phyloP scores from a whole-genome alignment of 2,113 vertebrate species.

The Setophaga coronata region DNA sequence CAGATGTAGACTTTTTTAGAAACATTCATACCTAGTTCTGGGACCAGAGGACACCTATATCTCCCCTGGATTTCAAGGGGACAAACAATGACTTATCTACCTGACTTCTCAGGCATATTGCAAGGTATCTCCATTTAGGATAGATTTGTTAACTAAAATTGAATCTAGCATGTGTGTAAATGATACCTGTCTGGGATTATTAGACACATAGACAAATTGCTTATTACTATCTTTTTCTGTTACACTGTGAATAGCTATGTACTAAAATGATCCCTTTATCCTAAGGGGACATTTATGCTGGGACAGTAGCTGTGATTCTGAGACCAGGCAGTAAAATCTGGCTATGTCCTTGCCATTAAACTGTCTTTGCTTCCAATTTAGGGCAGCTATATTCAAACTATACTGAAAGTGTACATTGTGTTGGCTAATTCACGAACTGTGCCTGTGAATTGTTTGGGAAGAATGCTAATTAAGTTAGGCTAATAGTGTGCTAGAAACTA shows the following conservation, averaged over 20 bases:
- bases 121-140: background rate
- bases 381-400: background rate
- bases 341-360: background rate
- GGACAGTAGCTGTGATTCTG: background rate
- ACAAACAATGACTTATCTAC: rapidly evolving
- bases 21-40: background rate
- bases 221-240: background rate
- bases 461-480: background rate
- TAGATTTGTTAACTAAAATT: background rate
- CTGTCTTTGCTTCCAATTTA: background rate
- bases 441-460: background rate
- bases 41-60: background rate
- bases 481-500: background rate
- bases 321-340: background rate
- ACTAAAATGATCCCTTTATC: background rate
- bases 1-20: background rate
- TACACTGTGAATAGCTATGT: background rate
- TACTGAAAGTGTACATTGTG: background rate
- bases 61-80: background rate
- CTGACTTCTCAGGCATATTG: background rate
- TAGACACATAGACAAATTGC: background rate
- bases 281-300: background rate
- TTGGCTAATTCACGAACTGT: background rate
- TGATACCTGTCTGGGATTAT: background rate
- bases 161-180: background rate